Conservation (phyloP, 2,888 invertebrate species). For the Apeira syringaria region DNA sequence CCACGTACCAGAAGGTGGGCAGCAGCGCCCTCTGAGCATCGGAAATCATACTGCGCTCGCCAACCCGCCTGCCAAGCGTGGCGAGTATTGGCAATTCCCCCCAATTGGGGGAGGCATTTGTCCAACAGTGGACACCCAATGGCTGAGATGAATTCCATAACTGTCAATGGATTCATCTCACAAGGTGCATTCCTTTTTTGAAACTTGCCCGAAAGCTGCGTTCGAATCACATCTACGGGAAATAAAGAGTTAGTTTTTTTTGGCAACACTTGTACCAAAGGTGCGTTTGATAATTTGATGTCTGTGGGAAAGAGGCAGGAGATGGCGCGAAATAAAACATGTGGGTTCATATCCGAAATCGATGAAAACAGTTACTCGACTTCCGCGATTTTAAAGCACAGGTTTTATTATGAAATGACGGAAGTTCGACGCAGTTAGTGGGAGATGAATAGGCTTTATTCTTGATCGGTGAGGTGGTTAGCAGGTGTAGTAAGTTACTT, state of each 20-base stretch:
- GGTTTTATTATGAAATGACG: conserved; percentile 21
- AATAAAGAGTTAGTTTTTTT: conserved; percentile 38
- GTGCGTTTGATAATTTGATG: conserved; percentile 44
- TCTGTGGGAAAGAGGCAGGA: conserved; percentile 33
- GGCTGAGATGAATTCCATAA: too few species aligned
- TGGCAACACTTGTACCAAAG: conserved; percentile 62
- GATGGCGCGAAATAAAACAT: conserved; percentile 34
- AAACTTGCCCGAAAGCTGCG: conserved; percentile 17
- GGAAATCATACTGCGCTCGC: too few species aligned
- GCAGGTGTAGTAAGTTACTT: too few species aligned
- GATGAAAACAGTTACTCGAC: conserved; percentile 25
- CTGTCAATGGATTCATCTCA: conserved; percentile 19
- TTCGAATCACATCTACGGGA: conserved; percentile 4
- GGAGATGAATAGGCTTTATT: conserved; percentile 5
- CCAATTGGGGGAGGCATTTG: too few species aligned
- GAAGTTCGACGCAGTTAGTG: conserved; percentile 12
- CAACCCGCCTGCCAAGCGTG: too few species aligned
- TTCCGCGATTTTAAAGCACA: conserved; percentile 22
- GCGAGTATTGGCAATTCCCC: too few species aligned
- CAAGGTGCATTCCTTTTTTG: conserved; percentile 26
- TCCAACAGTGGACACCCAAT: too few species aligned
- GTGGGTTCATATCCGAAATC: conserved; percentile 27
- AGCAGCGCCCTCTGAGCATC: too few species aligned
- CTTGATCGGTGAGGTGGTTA: not conserved
- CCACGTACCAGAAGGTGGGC: too few species aligned